Evolutionary conservation across 2,888 invertebrate genomes (phyloP), one percentile per base, ranked within the genome.

Genomic region (Neoitamus cyanurus): DNA sequence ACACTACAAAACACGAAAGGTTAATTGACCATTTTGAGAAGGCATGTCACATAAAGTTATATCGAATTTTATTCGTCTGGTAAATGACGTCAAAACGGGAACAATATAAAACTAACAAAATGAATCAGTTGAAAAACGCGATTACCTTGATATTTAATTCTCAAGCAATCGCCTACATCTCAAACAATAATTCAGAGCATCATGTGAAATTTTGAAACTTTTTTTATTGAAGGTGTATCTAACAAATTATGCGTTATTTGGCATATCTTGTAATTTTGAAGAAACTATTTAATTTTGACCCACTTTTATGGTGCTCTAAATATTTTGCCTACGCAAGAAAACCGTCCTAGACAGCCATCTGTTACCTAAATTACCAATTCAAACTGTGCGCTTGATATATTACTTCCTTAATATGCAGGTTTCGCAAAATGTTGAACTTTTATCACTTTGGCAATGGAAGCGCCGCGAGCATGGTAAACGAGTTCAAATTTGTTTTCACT

Each of bases 371-470:
- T 36, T 20, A 73, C 31, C 20, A 73, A 73, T 34, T 30, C 70
- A 70, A 31, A 31, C 30, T 31, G 70, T 30, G 15, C 13, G n/a
- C 31, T 73, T 73, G 36, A 73, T 73, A 31, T 73, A 73, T 73
- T 15, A 36, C 36, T 73, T 73, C 36, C 36, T 73, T 31, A 73
- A 34, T 73, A 73, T 73, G 73, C 36, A 36, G 36, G 36, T 73
- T 34, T 73, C 36, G 36, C 58, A 73, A 73, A 73, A 73, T 36
- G 73, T 36, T 73, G 73, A 73, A 73, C 36, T 34, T 34, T 36
- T 73, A 73, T 73, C 36, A 20, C 11, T 34, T 34, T 73, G 73
- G 73, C 73, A 73, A 73, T 73, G 73, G 36, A 73, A 73, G 31
- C 15, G 36, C 31, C 36, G 20, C 31, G 36, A 73, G 20, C 36